phyloP scores from a whole-genome alignment of 2,888 invertebrate genomes.

The Drosophila helvetica region DNA sequence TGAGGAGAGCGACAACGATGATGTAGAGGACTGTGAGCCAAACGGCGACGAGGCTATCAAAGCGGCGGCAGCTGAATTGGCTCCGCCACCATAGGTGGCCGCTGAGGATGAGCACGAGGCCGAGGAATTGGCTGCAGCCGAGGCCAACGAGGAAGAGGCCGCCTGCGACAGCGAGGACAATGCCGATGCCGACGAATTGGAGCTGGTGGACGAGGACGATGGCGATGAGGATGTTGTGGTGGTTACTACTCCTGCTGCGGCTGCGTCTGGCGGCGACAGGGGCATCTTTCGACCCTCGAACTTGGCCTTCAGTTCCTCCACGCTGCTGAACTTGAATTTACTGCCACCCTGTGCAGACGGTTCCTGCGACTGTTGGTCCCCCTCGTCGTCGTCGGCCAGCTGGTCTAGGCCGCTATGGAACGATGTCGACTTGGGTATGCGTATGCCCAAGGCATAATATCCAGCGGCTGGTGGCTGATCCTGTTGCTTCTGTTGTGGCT shows the following conservation, averaged over 20 bases:
- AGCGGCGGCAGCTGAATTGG: slow-evolving; percentile 68
- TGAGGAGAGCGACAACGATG: slow-evolving; percentile 60
- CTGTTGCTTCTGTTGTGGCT: slow-evolving; percentile 20
- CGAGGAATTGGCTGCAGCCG: slow-evolving; percentile 64
- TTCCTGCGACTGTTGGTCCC: slow-evolving; percentile 25
- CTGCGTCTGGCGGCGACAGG: slow-evolving; percentile 68
- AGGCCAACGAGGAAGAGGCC: slow-evolving; percentile 66
- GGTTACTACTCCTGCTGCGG: slow-evolving; percentile 16
- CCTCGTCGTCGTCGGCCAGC: slow-evolving; percentile 84
- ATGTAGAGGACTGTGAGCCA: slow-evolving; percentile 74
- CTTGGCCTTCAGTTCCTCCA: slow-evolving; percentile 79
- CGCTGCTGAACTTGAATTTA: slow-evolving; percentile 69
- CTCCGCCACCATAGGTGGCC: slow-evolving; percentile 62
- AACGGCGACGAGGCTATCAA: slow-evolving; percentile 71
- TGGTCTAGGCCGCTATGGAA: slow-evolving; percentile 94
- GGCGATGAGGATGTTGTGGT: slow-evolving; percentile 66
- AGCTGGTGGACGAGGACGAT: slow-evolving; percentile 68
- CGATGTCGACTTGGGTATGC: slow-evolving; percentile 94
- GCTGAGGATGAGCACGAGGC: slow-evolving; percentile 68
- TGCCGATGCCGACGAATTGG: slow-evolving; percentile 67
- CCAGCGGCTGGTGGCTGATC: slow-evolving; percentile 48
- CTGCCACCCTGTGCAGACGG: slow-evolving; percentile 19
- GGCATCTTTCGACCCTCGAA: slow-evolving; percentile 81
- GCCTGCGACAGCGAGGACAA: slow-evolving; percentile 70
- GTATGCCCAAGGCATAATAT: slow-evolving; percentile 84